These are phyloP conservation scores for Chunga burmeisteri DNA, from an alignment of 2,113 vertebrate genomes.

Conservation along the genomic window DNA sequence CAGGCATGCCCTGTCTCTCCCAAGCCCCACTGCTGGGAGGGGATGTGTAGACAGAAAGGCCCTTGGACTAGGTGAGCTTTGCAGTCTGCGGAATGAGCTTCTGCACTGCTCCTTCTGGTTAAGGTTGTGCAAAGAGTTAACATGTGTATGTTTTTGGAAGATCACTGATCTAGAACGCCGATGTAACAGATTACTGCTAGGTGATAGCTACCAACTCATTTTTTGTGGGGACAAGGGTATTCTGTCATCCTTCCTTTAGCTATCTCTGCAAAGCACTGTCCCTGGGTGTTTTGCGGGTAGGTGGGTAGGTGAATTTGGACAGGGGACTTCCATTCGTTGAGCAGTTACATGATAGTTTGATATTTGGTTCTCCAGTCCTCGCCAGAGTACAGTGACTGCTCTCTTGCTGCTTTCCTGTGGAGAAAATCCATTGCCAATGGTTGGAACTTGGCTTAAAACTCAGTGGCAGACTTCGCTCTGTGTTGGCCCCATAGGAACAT, in stretches of 20 bases:
- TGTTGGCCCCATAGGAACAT: neutral
- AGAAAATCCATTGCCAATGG: neutral
- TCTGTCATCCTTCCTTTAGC: neutral
- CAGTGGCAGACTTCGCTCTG: neutral
- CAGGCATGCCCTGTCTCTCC: neutral
- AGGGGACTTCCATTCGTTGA: neutral
- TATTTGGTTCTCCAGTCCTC: neutral
- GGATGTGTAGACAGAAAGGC: neutral
- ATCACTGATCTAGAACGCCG: neutral
- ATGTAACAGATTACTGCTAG: neutral
- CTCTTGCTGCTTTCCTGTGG: neutral
- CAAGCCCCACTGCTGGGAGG: neutral
- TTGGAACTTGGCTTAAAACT: neutral
- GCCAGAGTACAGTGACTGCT: neutral
- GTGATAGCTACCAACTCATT: neutral
- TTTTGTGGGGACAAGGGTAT: neutral
- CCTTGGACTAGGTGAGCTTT: neutral
- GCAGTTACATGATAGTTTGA: neutral
- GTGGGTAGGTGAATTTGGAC: neutral
- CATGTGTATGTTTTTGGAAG: neutral
- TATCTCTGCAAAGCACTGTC: neutral
- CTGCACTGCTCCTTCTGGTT: neutral
- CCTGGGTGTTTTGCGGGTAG: neutral
- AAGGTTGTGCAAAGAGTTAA: neutral
- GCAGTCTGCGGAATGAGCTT: neutral